Conservation (phyloP, 2,797 vertebrate species). For the Cossypha caffra region DNA sequence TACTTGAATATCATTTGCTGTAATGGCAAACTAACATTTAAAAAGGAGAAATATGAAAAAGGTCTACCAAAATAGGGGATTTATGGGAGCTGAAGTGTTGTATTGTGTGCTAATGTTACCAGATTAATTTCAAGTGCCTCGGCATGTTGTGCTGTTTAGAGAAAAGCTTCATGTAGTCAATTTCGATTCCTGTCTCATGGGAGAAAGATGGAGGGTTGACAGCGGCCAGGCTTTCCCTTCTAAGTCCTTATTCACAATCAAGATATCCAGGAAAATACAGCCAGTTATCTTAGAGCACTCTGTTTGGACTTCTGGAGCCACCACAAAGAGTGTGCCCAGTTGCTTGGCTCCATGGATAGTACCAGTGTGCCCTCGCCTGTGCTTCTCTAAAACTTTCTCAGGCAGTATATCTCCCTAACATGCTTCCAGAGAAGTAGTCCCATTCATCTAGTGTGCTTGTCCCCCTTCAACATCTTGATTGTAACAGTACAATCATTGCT, state of each 20-base stretch:
- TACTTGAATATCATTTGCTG: not conserved
- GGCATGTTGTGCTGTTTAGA: not conserved
- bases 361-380: not conserved
- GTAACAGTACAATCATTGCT: not conserved
- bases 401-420: not conserved
- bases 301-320: not conserved
- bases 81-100: not conserved
- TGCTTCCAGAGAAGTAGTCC: not conserved
- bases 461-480: not conserved
- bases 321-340: fast-evolving
- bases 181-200: not conserved
- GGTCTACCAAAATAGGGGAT: not conserved
- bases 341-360: fast-evolving
- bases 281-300: not conserved
- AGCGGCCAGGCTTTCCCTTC: not conserved
- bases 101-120: not conserved
- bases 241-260: not conserved
- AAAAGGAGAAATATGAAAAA: not conserved
- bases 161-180: not conserved
- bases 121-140: not conserved
- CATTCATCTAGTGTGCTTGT: not conserved
- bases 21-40: not conserved
- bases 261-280: not conserved
- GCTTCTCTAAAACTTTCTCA: not conserved
- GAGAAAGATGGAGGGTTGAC: not conserved